Conservation (phyloP, 2,888 invertebrate genomes). For the Dichetophora obliterata region DNA sequence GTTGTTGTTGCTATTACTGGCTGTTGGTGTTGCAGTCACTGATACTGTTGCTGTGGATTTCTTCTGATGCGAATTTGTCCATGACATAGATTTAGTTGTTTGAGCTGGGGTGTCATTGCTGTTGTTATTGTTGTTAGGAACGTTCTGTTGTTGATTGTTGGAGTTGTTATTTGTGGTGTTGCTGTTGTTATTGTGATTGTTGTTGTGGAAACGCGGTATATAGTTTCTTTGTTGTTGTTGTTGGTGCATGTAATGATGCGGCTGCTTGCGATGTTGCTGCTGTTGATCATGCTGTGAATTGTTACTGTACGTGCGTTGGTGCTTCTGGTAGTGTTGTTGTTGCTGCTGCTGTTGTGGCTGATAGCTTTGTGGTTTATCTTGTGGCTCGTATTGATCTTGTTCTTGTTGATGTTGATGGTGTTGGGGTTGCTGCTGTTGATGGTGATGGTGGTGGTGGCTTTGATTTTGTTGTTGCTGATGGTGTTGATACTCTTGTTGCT, state of each 20-base stretch:
- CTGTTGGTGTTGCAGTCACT: constrained; percentile 67
- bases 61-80: constrained; percentile 70
- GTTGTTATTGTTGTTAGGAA: constrained; percentile 47
- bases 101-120: constrained; percentile 57
- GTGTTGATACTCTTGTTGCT: constrained; percentile 12
- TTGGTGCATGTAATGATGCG: constrained; percentile 41
- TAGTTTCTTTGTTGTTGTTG: constrained; percentile 45
- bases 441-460: constrained; percentile 43
- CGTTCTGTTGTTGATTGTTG: constrained; percentile 47
- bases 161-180: constrained; percentile 44
- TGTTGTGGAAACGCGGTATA: constrained; percentile 39
- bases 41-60: constrained; percentile 68
- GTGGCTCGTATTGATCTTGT: constrained; percentile 49
- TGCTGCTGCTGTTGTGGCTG: constrained; percentile 58
- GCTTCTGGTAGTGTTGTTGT: constrained; percentile 39
- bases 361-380: constrained; percentile 48
- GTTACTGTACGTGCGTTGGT: constrained; percentile 12
- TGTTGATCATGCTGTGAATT: constrained; percentile 37
- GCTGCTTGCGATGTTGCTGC: constrained; percentile 48
- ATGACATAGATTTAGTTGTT: constrained; percentile 68
- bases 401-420: constrained; percentile 52
- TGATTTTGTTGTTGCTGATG: constrained; percentile 49
- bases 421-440: constrained; percentile 51
- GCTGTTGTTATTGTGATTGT: constrained; percentile 42
- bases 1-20: constrained; percentile 66